Conservation (phyloP, 2,113 vertebrate species). For the Mobula hypostoma region DNA sequence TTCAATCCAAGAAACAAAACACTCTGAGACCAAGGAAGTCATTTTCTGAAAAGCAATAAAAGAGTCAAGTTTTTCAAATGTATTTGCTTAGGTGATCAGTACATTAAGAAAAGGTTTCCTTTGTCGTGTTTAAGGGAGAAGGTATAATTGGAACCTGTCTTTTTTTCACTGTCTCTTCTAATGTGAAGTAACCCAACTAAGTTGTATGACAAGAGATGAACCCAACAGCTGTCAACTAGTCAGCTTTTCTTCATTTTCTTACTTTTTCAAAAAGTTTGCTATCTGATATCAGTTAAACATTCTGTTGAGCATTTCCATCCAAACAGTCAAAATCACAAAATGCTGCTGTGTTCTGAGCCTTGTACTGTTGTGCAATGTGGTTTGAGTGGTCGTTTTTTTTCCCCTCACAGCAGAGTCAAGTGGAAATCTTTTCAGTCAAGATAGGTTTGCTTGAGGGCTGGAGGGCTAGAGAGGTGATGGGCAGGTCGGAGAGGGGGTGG, state of each 20-base stretch:
- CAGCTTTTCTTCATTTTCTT: neutral
- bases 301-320: constrained; percentile 6
- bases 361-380: constrained; percentile 47
- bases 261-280: neutral
- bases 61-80: neutral
- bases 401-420: constrained; percentile 48
- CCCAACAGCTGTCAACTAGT: neutral
- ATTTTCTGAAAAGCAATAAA: neutral
- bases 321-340: neutral
- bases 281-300: constrained; percentile 21
- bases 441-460: constrained; percentile 49
- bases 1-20: neutral
- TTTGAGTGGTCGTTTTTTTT: constrained; percentile 45
- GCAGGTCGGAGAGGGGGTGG: neutral
- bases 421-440: constrained; percentile 62
- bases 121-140: neutral
- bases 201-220: neutral
- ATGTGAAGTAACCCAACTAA: neutral
- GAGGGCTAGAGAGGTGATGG: neutral
- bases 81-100: neutral
- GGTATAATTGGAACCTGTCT: neutral
- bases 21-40: neutral
- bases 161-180: neutral
- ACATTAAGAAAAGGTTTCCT: neutral
- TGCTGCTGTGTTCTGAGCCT: constrained; percentile 31